A percentile compares a stretch with the other conserved stretches of the same genome.
Evolutionary conservation across 2,113 vertebrate species (phyloP).

Genomic region (Hucho hucho): DNA sequence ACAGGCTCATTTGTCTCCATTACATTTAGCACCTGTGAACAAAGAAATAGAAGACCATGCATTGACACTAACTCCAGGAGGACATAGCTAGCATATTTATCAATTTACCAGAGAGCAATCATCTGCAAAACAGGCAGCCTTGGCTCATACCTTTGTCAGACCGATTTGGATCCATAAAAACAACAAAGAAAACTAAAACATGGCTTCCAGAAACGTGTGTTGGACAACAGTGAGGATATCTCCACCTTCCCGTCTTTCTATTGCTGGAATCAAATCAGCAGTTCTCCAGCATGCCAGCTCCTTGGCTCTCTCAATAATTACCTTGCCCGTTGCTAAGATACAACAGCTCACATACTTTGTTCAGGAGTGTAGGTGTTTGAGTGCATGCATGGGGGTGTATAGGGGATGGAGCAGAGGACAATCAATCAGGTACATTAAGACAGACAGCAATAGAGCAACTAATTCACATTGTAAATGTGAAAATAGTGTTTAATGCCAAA

Average conservation of each 20-base stretch:
- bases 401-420: constrained; percentile 59
- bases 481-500: too few relatives aligned
- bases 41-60: constrained; percentile 41
- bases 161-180: too few relatives aligned
- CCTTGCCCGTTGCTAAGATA: constrained; percentile 83
- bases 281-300: constrained; percentile 80
- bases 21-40: constrained; percentile 64
- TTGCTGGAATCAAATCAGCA: constrained; percentile 74
- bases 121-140: constrained; percentile 31
- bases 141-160: background rate
- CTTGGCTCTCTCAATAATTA: constrained; percentile 81
- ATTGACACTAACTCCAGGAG: background rate
- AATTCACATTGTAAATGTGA: constrained; percentile 28
- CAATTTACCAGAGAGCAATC: constrained; percentile 2
- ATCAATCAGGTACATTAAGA: constrained; percentile 43
- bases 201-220: too few relatives aligned
- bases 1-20: constrained; percentile 68
- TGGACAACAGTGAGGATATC: too few relatives aligned
- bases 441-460: constrained; percentile 45
- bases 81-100: background rate
- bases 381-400: constrained; percentile 71
- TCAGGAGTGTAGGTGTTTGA: constrained; percentile 74
- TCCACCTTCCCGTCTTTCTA: constrained; percentile 45
- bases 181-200: too few relatives aligned
- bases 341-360: constrained; percentile 80